phyloP scores from a whole-genome alignment of 2,797 vertebrate genomes.

The Mastacembelus armatus region DNA sequence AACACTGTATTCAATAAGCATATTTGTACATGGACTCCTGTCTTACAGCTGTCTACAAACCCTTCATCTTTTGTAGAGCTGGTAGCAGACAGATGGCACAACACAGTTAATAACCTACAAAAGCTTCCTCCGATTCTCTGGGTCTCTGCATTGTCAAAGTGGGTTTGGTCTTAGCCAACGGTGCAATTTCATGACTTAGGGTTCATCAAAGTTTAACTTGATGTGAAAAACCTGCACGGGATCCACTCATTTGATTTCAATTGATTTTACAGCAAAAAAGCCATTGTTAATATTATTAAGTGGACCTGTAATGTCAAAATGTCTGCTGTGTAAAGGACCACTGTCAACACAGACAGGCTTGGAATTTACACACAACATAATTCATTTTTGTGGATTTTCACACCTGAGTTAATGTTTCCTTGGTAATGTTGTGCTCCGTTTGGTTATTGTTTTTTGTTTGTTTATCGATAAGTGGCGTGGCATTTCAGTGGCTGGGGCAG shows the following conservation, averaged over 20 bases:
- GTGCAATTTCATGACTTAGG: neutral
- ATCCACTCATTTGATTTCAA: no score
- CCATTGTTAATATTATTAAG: no score
- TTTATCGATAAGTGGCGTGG: constrained; percentile 4
- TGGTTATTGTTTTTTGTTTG: constrained; percentile 3
- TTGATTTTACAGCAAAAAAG: no score
- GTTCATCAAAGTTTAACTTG: neutral
- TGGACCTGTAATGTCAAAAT: no score
- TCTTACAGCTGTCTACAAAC: no score
- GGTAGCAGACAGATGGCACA: neutral
- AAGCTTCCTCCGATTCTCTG: neutral
- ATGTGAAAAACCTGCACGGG: no score
- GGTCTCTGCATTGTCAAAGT: no score
- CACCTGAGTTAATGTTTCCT: constrained; percentile 7
- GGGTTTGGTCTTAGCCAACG: neutral
- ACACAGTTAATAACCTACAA: neutral
- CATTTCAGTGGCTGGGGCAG: constrained; percentile 18
- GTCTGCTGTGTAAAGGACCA: no score
- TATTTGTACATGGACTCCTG: no score
- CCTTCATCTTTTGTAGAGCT: neutral
- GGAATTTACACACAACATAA: no score
- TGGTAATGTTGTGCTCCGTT: constrained; percentile 2
- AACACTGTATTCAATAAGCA: no score
- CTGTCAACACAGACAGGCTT: no score
- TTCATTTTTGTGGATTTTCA: neutral